Percentiles rank a stretch among this genome's conserved stretches.
Evolutionary conservation across 2,113 vertebrate genomes (phyloP).

Genomic region (Nasalis larvatus): DNA sequence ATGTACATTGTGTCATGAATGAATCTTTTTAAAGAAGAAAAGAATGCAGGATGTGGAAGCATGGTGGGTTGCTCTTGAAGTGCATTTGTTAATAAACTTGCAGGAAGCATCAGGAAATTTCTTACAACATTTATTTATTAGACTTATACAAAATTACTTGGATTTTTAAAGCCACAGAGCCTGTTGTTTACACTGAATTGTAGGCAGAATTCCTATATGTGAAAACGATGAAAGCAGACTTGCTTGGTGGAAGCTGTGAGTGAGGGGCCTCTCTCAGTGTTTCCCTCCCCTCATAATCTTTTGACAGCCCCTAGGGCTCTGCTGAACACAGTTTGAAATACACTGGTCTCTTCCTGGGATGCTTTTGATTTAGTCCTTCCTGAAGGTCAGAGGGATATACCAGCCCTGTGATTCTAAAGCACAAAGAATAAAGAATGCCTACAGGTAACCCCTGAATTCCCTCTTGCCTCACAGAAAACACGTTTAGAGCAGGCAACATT

Average conservation of each 20-base stretch:
- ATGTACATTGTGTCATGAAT: background rate
- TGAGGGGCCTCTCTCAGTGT: constrained; percentile 25
- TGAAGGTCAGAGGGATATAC: constrained; percentile 74
- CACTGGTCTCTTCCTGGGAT: constrained; percentile 68
- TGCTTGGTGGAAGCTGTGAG: constrained; percentile 45
- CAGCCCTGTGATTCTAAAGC: constrained; percentile 69
- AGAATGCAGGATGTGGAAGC: background rate
- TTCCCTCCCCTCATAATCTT: constrained; percentile 58
- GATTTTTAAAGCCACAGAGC: background rate
- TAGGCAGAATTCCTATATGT: background rate
- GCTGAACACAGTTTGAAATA: constrained; percentile 70
- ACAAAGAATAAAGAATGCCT: constrained; percentile 69
- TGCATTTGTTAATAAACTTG: constrained; percentile 23
- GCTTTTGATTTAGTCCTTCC: constrained; percentile 79
- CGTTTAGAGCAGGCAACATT: constrained; percentile 33
- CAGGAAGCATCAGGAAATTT: background rate
- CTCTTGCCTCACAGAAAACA: constrained; percentile 55
- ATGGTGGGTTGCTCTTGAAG: background rate
- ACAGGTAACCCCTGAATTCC: constrained; percentile 68
- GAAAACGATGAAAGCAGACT: constrained; percentile 41
- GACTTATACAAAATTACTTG: constrained; percentile 33
- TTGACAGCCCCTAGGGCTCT: constrained; percentile 66
- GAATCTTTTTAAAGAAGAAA: background rate
- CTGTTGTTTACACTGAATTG: background rate
- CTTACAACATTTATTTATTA: constrained; percentile 12